A percentile compares a stretch with the other conserved stretches of the same genome.
phyloP scores from a whole-genome alignment of 2,888 invertebrate species.

The Trimorus sp. region DNA sequence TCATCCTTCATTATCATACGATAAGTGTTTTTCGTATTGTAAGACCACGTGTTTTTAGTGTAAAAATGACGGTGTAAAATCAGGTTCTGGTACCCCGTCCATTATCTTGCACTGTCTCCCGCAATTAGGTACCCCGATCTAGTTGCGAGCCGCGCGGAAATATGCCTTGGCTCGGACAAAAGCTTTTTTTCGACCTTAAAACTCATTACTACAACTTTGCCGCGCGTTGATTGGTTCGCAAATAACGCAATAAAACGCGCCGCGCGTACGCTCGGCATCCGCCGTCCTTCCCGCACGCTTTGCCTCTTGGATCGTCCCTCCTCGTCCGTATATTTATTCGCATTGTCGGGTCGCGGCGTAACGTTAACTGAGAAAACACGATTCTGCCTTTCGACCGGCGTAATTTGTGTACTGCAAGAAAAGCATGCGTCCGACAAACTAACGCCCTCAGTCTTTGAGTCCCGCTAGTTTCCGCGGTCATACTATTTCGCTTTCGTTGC shows the following conservation, averaged over 20 bases:
- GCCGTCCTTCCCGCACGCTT: slow-evolving; percentile 10
- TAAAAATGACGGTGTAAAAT: slow-evolving; percentile 49
- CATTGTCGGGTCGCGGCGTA: slow-evolving; percentile 41
- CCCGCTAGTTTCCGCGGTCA: slow-evolving; percentile 7
- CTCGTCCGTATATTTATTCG: slow-evolving; percentile 39
- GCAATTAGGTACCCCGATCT: background rate
- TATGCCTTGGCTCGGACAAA: background rate
- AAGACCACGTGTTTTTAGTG: background rate
- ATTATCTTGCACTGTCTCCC: slow-evolving; percentile 29
- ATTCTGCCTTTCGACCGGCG: slow-evolving; percentile 36
- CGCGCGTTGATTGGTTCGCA: slow-evolving; percentile 39
- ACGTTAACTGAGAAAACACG: slow-evolving; percentile 68
- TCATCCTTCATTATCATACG: no score
- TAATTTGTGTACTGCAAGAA: slow-evolving; percentile 41
- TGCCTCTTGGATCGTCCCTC: slow-evolving; percentile 24
- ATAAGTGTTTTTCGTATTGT: no score
- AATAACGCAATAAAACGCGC: slow-evolving; percentile 49
- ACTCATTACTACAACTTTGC: slow-evolving; percentile 32
- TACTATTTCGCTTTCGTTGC: slow-evolving; percentile 13
- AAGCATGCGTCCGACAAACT: slow-evolving; percentile 35
- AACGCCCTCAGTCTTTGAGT: slow-evolving; percentile 21
- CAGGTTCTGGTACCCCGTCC: slow-evolving; percentile 44
- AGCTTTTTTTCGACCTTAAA: slow-evolving; percentile 15
- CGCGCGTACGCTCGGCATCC: slow-evolving; percentile 25
- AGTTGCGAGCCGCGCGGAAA: background rate